Base-by-base conservation (phyloP, 2,797 vertebrate genomes). In the Discoglossus pictus region DNA sequence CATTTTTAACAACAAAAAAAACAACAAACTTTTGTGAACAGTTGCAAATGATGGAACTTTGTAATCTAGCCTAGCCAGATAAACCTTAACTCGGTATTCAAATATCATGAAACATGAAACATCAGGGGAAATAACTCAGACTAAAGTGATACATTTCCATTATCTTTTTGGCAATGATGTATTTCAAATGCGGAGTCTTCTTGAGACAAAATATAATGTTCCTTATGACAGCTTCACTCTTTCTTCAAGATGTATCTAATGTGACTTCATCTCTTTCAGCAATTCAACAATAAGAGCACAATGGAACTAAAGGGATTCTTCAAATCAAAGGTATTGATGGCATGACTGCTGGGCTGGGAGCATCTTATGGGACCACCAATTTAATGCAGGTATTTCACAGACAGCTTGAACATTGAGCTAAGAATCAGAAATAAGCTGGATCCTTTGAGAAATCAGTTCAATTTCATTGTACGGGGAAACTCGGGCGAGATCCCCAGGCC, bases 181-280 rank as follows among this genome's bases (percentile, higher is more conserved):
- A 85, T 86, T 80, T 76, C 76, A 80, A 79, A 69, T 56, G n/a
- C 74, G 67, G 76, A 73, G 79, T 79, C 65, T 66, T 27, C 44
- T 72, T 69, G 75, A 76, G 54, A 82, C 75, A 84, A 79, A 42
- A 66, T 72, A 72, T 59, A 71, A 61, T 53, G 68, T 55, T 76
- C 68, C 75, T 34, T 73, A 74, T 77, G 80, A 79, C 81, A 83
- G 67, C 61, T 63, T 74, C 71, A 46, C 68, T 79, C 72, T 76
- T 74, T 76, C 68, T 78, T 20, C 24, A 59, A n/a, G n/a, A 7
- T 2, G 34, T 72, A 81, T 68, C 73, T 73, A 78, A 80, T 54
- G 67, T 13, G 1, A 74, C 13, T 10, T 6, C 63, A 63, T 6
- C 24, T 2, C 2, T 43, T 76, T 50, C 58, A 59, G 63, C 72